Evolutionary conservation across 1,140 invertebrate species (phyloP), one percentile per base, ranked within the genome.

Genomic region (Acromyrmex echinatior): DNA sequence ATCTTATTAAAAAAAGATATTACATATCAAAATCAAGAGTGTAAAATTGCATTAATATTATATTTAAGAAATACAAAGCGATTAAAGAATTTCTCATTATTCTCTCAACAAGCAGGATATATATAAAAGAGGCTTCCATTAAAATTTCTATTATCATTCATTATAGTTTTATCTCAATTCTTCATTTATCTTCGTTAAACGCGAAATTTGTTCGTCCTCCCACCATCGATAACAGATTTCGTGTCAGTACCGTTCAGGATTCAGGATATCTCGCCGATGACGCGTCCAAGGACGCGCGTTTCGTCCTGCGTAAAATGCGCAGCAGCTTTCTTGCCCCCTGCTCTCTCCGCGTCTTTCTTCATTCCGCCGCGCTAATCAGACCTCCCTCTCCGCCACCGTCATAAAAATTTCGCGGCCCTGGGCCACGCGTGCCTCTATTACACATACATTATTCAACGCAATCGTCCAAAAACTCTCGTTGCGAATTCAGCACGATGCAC

Each of bases 401-500:
- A 45, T 45, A 45, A 39, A 65, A 88, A 88, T 53, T 63, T 86
- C 81, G 77, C 86, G 62, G 60, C 86, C 86, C 84, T 73, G 58
- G 73, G 86, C 91, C 89, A 89, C 63, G 80, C 86, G 91, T 45
- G 10, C 58, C 76, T 91, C 85, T 91, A 90, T 91, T 92, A 92
- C 68, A 87, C 91, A 93, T 92, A 87, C 92, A 93, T 93, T 93
- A 93, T 93, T 93, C 93, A 93, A 91, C 66, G 91, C 92, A 89
- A 92, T 88, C 84, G 77, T 66, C 86, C 31, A 39, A 70, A 89
- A 92, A 91, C 63, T 88, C 88, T 93, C 88, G 92, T 93, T 93
- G 92, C 90, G 92, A 93, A 93, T 94, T 94, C 93, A 91, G 84
- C 90, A 91, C 91, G 88, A 93, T 94, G 93, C 93, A 94, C 86